Evolutionary conservation across 2,797 vertebrate species (phyloP).

Genomic region (Pantherophis alleghaniensis): DNA sequence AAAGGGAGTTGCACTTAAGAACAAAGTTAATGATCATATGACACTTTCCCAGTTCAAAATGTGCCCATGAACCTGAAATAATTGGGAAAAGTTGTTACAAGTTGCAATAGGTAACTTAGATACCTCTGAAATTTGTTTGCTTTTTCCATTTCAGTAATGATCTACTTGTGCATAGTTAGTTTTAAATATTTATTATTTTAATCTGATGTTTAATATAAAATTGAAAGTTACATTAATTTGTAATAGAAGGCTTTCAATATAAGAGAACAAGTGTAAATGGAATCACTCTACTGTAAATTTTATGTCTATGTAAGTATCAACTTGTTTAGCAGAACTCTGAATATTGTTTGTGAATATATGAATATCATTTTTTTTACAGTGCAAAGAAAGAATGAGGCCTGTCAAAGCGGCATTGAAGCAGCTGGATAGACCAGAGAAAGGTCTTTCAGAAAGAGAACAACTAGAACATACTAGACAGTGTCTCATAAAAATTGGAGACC

Average conservation of each 20-base stretch:
- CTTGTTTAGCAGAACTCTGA: constrained; percentile 4
- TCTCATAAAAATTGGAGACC: constrained; percentile 97
- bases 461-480: constrained; percentile 96
- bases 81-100: background rate
- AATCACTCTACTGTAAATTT: constrained; percentile 12
- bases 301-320: background rate
- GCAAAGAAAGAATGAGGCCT: constrained; percentile 97
- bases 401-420: constrained; percentile 98
- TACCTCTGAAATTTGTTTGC: background rate
- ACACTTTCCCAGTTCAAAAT: background rate
- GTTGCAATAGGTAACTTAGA: background rate
- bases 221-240: constrained; percentile 9
- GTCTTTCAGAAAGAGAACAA: constrained; percentile 96
- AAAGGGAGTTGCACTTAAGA: background rate
- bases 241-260: constrained; percentile 20
- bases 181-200: background rate
- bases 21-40: background rate
- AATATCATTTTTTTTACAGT: constrained; percentile 73
- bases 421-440: constrained; percentile 95
- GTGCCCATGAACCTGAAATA: background rate
- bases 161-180: background rate
- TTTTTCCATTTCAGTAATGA: background rate
- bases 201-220: background rate
- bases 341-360: constrained; percentile 35
- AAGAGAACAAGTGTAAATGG: constrained; percentile 18